Base-by-base conservation (phyloP, 2,888 invertebrate genomes). In the Caenorhabditis doughertyi region DNA sequence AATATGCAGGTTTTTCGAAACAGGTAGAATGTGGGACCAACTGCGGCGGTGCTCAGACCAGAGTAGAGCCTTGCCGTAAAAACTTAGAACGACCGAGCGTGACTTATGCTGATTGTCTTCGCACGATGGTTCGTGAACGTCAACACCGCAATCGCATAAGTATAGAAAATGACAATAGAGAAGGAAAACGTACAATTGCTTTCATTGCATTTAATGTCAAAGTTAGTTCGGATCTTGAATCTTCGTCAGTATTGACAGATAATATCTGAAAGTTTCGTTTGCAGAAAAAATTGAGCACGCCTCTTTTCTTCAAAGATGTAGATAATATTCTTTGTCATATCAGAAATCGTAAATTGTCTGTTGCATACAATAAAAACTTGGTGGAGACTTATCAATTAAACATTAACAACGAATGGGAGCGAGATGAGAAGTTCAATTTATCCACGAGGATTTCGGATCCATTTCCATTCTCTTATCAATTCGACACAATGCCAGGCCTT, bases 141-240 rank as follows among this genome's bases (percentile, higher is more conserved):
- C 0, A 32, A 65, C 3, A 18, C 9, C 11, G 21, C 32, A 4
- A 7, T 32, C 32, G 9, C 16, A 13, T 13, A 39, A 11, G 16
- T 11, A 16, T 39, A 13, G 16, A 9, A 9, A 23, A 39, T 25
- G 16, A 39, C 3, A 4, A 13, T 8, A 35, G 25, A 5, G 35
- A 53, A 1, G 18, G 16, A 8, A 25, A 23, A 29, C 16, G 18
- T 2, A 27, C 29, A 1, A 44, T 64, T 13, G n/a, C 51, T 0
- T 62, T 73, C 16, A 0, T 73, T 5, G 73, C 73, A 0, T 62
- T 32, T 39, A 27, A 72, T 27, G 42, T 64, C 0, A 55, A 55
- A 2, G 71, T 71, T 23, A 44, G 64, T 64, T 44, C n/a, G n/a
- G n/a, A n/a, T n/a, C n/a, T 72, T 25, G 9, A 21, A 27, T 13